A percentile compares a stretch with the other conserved stretches of the same genome.
Conservation (phyloP, 2,113 vertebrate genomes). For the Corythornis madagascariensis region DNA sequence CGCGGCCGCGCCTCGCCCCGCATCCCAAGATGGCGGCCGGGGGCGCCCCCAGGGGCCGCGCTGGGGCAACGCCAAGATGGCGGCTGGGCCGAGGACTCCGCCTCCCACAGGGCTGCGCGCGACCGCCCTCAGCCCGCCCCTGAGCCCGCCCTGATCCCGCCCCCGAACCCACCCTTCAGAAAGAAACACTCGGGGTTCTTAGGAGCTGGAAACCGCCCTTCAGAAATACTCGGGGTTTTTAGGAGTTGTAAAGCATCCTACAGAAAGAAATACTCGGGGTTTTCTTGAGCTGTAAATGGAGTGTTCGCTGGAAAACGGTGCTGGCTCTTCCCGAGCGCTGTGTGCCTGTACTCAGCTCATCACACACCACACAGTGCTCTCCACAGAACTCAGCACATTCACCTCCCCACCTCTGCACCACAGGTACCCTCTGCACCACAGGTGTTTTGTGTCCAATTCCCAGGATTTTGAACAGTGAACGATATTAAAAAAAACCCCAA, state of each 20-base stretch:
- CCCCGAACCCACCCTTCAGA: too few relatives aligned
- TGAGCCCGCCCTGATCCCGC: too few relatives aligned
- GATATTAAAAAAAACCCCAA: background rate
- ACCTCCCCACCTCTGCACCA: background rate
- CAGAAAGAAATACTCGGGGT: background rate
- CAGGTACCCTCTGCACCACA: accelerated
- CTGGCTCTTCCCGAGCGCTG: accelerated
- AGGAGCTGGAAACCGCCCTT: background rate
- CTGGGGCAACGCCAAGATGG: conserved; percentile 5
- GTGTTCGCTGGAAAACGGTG: background rate
- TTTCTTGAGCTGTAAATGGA: background rate
- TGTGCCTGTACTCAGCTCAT: accelerated
- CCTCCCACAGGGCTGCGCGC: background rate
- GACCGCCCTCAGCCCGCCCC: accelerated
- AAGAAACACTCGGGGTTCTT: background rate
- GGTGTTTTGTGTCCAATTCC: accelerated
- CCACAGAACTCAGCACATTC: accelerated
- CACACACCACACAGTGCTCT: accelerated
- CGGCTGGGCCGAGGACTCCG: background rate
- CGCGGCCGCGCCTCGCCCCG: background rate
- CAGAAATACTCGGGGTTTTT: background rate
- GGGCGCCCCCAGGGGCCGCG: accelerated
- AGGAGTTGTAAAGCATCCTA: background rate
- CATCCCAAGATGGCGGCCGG: conserved; percentile 2
- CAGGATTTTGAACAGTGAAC: background rate